Evolutionary conservation across 2,888 invertebrate genomes (phyloP).

Genomic region (Agrotis clavis): DNA sequence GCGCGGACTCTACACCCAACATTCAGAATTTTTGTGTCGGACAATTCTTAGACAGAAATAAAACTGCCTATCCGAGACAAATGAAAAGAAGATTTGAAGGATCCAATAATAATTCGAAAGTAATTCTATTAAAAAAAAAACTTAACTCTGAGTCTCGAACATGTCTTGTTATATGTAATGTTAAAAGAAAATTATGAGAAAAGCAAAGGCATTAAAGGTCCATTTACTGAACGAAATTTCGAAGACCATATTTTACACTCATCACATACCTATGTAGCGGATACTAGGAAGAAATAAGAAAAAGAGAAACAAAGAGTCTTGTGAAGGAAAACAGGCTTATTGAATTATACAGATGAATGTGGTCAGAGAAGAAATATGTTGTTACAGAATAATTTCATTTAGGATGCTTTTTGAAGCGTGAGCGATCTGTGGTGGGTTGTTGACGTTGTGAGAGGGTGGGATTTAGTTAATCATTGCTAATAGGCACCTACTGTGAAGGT

Average conservation of each 20-base stretch:
- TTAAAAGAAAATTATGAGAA: slow-evolving; percentile 52
- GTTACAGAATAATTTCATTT: slow-evolving; percentile 43
- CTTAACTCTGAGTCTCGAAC: neutral
- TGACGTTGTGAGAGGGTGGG: slow-evolving; percentile 11
- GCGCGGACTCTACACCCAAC: too few species aligned
- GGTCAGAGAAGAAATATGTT: slow-evolving; percentile 31
- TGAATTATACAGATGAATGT: slow-evolving; percentile 48
- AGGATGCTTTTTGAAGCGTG: slow-evolving; percentile 44
- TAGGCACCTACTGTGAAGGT: slow-evolving; percentile 45
- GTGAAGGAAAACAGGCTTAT: slow-evolving; percentile 39
- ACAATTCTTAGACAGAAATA: too few species aligned
- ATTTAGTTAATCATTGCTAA: slow-evolving; percentile 27
- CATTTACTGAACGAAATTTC: slow-evolving; percentile 58
- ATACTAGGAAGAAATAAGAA: slow-evolving; percentile 25
- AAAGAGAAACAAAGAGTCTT: slow-evolving; percentile 9
- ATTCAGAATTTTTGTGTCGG: too few species aligned
- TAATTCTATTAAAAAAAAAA: neutral
- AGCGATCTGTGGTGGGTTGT: slow-evolving; percentile 28
- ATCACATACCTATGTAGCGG: slow-evolving; percentile 5
- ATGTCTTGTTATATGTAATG: slow-evolving; percentile 21
- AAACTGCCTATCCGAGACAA: too few species aligned
- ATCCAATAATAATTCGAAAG: slow-evolving; percentile 5
- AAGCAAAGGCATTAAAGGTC: slow-evolving; percentile 47
- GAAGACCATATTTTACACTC: slow-evolving; percentile 30
- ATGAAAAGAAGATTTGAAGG: neutral